Evolutionary conservation across 2,888 invertebrate genomes (phyloP).

Genomic region (Augiades crinisus): DNA sequence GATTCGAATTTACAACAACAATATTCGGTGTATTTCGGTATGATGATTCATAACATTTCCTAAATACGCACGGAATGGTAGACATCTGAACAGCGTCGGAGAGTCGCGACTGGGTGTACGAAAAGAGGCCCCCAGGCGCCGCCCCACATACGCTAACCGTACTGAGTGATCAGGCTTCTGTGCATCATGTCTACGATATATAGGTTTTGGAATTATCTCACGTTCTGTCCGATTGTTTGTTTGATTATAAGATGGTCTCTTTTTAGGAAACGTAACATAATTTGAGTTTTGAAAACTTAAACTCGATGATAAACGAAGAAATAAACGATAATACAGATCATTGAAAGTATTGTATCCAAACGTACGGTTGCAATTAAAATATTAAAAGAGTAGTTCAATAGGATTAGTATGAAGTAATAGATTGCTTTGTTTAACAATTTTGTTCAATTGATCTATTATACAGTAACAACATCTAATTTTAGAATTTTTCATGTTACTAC

Average conservation of each 20-base stretch:
- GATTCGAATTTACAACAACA: no score
- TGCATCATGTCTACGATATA: background rate
- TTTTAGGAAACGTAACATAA: no score
- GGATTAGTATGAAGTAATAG: no score
- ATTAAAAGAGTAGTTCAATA: no score
- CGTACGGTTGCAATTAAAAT: no score
- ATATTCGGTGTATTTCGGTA: background rate
- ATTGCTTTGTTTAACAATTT: no score
- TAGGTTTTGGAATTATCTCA: background rate
- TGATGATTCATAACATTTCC: background rate
- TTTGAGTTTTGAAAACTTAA: no score
- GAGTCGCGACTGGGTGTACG: conserved; percentile 48
- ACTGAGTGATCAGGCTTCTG: background rate
- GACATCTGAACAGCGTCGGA: conserved; percentile 36
- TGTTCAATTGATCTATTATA: background rate
- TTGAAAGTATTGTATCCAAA: no score
- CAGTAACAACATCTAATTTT: background rate
- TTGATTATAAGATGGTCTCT: background rate
- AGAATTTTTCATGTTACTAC: background rate
- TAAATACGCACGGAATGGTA: conserved; percentile 1
- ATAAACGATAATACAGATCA: no score
- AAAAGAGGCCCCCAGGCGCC: conserved; percentile 47
- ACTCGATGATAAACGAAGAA: no score
- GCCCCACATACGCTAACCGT: conserved; percentile 24
- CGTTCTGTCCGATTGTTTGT: background rate